These are phyloP conservation scores for Pluvialis apricaria DNA, from an alignment of 2,113 vertebrate species.

Conservation along the genomic window DNA sequence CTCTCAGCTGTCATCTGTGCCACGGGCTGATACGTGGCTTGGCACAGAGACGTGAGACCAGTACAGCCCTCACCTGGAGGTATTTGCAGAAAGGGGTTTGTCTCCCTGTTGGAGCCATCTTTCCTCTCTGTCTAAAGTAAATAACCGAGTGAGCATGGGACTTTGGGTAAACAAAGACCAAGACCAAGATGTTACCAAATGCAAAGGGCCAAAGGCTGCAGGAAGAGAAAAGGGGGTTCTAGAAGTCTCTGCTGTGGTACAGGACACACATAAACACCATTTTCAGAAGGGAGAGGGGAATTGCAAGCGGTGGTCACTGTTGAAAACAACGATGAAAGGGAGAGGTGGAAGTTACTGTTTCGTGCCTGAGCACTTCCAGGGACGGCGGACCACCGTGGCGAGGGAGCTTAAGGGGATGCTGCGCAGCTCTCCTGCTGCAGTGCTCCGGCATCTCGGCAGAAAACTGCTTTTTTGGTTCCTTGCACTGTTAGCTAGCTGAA, in stretches of 20 bases:
- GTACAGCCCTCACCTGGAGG: background rate
- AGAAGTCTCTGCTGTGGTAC: background rate
- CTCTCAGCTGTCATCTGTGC: background rate
- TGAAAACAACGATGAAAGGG: background rate
- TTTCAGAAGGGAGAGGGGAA: background rate
- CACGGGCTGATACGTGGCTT: background rate
- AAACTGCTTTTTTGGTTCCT: slow-evolving; percentile 38
- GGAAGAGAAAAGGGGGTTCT: background rate
- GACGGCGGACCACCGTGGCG: accelerated
- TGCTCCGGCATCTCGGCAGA: background rate
- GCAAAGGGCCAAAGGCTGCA: background rate
- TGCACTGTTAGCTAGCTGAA: slow-evolving; percentile 10
- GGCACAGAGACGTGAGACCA: background rate
- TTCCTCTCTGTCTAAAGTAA: background rate
- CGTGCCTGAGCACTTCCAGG: background rate
- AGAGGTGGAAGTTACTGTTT: background rate
- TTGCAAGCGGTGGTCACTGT: background rate
- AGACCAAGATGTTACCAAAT: background rate
- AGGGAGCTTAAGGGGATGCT: background rate
- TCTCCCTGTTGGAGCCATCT: background rate
- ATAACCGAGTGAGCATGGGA: background rate
- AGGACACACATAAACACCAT: background rate
- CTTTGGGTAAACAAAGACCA: background rate
- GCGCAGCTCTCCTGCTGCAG: slow-evolving; percentile 7
- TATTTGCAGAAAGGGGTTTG: background rate